These are phyloP conservation scores for Zaprionus kolodkinae DNA, from an alignment of 1,140 invertebrate genomes.

Conservation along the genomic window DNA sequence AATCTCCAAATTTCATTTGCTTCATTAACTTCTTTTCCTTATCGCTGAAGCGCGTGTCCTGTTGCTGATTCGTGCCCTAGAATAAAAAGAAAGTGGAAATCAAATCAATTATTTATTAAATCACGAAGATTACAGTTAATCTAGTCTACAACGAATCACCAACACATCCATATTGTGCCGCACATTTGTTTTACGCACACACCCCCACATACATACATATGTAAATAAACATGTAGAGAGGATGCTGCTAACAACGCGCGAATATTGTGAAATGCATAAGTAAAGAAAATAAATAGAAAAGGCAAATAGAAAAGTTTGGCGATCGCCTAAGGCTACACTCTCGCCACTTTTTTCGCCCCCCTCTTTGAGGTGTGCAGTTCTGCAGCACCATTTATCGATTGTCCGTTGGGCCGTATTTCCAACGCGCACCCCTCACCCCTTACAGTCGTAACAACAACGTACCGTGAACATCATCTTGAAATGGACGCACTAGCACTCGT, in stretches of 20 bases:
- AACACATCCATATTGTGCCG: conserved; percentile 16
- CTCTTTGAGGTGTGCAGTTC: conserved; percentile 28
- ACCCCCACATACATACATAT: not conserved
- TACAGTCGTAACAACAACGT: conserved; percentile 51
- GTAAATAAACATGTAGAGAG: not conserved
- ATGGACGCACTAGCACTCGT: conserved; percentile 33
- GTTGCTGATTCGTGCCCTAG: conserved; percentile 98
- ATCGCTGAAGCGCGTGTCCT: conserved; percentile 99
- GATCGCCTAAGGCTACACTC: not conserved
- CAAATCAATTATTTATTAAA: not conserved
- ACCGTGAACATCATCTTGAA: conserved; percentile 83
- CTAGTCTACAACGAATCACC: not conserved
- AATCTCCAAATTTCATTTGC: conserved; percentile 98
- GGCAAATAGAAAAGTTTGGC: conserved; percentile 1
- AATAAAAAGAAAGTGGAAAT: conserved; percentile 7
- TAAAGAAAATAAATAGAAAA: not conserved
- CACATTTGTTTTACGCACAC: conserved; percentile 1
- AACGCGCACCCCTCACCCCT: conserved; percentile 27
- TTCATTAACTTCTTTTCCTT: conserved; percentile 99
- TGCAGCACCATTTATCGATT: conserved; percentile 41
- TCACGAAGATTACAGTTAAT: conserved; percentile 1
- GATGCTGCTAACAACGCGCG: not conserved
- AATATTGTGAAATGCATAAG: not conserved
- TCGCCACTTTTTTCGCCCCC: conserved; percentile 15
- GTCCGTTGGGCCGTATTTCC: conserved; percentile 28